Percentiles rank a stretch among this genome's conserved stretches.
Evolutionary conservation across 1,140 invertebrate genomes (phyloP).

Genomic region (Zaprionus ornatus): DNA sequence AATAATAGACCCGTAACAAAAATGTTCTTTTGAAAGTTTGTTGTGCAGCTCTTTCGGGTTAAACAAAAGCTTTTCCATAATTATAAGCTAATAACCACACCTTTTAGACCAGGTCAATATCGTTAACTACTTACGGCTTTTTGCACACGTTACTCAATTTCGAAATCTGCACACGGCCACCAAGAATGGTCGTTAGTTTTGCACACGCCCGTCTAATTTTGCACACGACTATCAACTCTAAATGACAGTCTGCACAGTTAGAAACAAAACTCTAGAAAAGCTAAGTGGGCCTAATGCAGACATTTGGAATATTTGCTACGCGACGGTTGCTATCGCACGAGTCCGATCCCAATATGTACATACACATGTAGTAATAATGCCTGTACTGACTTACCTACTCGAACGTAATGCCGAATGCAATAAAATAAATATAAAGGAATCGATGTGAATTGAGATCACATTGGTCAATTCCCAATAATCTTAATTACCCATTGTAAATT

Average conservation of each 20-base stretch:
- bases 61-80: constrained; percentile 38
- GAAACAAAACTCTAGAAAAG: constrained; percentile 68
- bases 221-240: constrained; percentile 51
- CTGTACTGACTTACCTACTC: constrained; percentile 14
- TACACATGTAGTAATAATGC: constrained; percentile 1
- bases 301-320: constrained; percentile 37
- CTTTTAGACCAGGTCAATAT: constrained; percentile 53
- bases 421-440: constrained; percentile 52
- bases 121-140: constrained; percentile 33
- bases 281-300: constrained; percentile 65
- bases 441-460: constrained; percentile 15
- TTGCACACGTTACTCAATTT: constrained; percentile 64
- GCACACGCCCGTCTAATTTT: constrained; percentile 65
- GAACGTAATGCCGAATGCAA: constrained; percentile 18
- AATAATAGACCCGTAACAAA: background rate
- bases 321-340: constrained; percentile 63
- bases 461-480: constrained; percentile 55
- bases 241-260: constrained; percentile 51
- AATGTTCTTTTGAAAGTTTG: background rate
- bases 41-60: background rate
- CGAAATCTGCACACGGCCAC: constrained; percentile 63
- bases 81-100: constrained; percentile 50
- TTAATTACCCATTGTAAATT: constrained; percentile 41
- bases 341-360: constrained; percentile 23
- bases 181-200: constrained; percentile 68